Conservation (phyloP, 2,113 vertebrate species). For the Bufo bufo region DNA sequence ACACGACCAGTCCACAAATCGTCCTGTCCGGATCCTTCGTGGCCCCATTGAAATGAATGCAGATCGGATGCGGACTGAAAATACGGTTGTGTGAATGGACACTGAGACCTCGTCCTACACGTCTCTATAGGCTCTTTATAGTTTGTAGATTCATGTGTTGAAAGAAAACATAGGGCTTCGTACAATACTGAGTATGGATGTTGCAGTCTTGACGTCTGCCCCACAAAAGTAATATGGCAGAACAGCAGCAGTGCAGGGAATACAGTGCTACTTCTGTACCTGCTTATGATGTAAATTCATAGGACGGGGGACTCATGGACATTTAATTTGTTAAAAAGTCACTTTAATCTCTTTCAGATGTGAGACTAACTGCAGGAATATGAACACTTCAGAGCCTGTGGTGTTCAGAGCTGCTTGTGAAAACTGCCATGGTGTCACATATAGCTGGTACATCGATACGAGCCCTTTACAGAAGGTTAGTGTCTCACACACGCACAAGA, state of each 20-base stretch:
- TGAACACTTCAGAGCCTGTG: constrained; percentile 59
- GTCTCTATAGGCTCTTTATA: background rate
- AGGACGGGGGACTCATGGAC: too few relatives aligned
- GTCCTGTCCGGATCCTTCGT: too few relatives aligned
- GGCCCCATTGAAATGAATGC: too few relatives aligned
- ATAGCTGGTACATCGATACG: constrained; percentile 74
- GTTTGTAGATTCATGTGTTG: background rate
- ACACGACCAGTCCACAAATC: too few relatives aligned
- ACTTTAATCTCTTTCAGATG: constrained; percentile 68
- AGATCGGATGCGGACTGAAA: too few relatives aligned
- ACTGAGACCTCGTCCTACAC: too few relatives aligned
- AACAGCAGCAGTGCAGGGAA: background rate
- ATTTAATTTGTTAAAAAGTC: background rate
- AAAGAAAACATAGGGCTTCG: background rate
- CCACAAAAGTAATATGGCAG: background rate
- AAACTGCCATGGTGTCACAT: constrained; percentile 47
- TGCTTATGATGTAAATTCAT: too few relatives aligned
- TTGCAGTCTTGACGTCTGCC: background rate
- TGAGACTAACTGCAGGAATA: constrained; percentile 69
- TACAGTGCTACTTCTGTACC: background rate
- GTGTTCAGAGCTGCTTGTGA: constrained; percentile 64
- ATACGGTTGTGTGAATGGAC: too few relatives aligned
- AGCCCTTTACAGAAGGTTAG: constrained; percentile 69
- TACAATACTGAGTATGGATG: background rate
- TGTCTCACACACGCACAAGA: background rate